phyloP scores from a whole-genome alignment of 2,113 vertebrate genomes.

The Mastomys coucha region DNA sequence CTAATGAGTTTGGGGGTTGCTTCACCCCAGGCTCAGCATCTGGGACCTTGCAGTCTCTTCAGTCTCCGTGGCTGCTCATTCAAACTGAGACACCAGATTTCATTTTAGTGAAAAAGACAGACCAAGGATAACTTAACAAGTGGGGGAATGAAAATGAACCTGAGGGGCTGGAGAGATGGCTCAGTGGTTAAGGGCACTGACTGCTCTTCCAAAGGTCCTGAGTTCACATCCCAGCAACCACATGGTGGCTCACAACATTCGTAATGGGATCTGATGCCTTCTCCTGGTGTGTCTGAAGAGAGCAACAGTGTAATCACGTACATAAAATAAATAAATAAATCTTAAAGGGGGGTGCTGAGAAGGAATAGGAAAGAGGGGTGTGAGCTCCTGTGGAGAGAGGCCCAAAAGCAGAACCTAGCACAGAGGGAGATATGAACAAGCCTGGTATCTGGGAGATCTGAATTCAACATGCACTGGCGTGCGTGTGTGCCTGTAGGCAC shows the following conservation, averaged over 20 bases:
- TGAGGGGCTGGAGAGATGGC: not conserved
- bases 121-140: not conserved
- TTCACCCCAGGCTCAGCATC: not conserved
- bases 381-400: rapidly evolving
- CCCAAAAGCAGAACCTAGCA: not conserved
- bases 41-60: not conserved
- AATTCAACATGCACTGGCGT: not conserved
- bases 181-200: too few relatives aligned
- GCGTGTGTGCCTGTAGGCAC: not conserved
- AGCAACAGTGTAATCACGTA: too few relatives aligned
- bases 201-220: too few relatives aligned
- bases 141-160: not conserved
- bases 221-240: too few relatives aligned
- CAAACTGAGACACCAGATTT: not conserved
- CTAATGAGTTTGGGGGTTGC: not conserved
- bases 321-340: too few relatives aligned
- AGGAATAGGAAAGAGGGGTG: too few relatives aligned
- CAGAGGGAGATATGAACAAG: too few relatives aligned
- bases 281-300: too few relatives aligned
- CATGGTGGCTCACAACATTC: too few relatives aligned
- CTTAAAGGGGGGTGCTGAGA: too few relatives aligned
- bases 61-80: not conserved
- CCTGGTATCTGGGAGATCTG: not conserved
- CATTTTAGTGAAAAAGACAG: not conserved
- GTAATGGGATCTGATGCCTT: too few relatives aligned